A percentile compares a stretch with the other conserved stretches of the same genome.
These are phyloP conservation scores for Yasuhikotakia modesta DNA, from an alignment of 2,797 vertebrate genomes.

Conservation along the genomic window DNA sequence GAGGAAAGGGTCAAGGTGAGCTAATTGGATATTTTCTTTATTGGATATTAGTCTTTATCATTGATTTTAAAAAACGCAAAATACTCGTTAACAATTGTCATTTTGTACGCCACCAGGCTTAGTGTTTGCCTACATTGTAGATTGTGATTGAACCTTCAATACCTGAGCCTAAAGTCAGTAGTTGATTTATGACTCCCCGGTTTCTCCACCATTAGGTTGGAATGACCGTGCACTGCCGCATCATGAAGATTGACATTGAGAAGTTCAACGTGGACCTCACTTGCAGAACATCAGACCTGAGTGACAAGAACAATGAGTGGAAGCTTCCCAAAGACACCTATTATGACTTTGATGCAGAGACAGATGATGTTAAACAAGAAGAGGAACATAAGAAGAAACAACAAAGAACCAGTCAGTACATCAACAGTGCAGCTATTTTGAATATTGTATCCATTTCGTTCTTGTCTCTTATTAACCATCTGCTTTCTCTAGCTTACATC, in stretches of 20 bases:
- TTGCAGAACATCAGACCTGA: slow-evolving; percentile 93
- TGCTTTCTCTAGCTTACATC: slow-evolving; percentile 85
- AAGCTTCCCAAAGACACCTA: slow-evolving; percentile 97
- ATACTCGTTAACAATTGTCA: no score
- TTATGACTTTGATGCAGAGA: slow-evolving; percentile 95
- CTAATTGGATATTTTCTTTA: not conserved
- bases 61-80: no score
- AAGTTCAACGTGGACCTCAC: slow-evolving; percentile 98
- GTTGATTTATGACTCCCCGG: no score
- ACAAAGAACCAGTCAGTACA: slow-evolving; percentile 90
- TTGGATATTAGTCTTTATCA: not conserved
- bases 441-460: no score
- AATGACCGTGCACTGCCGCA: slow-evolving; percentile 98
- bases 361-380: slow-evolving; percentile 90
- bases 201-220: slow-evolving; percentile 80
- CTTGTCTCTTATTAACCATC: not conserved
- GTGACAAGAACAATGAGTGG: slow-evolving; percentile 98
- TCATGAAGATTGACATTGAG: slow-evolving; percentile 99
- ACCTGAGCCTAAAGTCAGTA: no score
- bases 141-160: no score
- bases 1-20: slow-evolving; percentile 97
- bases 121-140: no score
- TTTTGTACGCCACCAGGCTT: no score
- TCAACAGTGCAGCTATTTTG: no score
- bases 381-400: slow-evolving; percentile 96